Evolutionary conservation across 2,113 vertebrate species (phyloP).

Genomic region (Formicarius rufipectus): DNA sequence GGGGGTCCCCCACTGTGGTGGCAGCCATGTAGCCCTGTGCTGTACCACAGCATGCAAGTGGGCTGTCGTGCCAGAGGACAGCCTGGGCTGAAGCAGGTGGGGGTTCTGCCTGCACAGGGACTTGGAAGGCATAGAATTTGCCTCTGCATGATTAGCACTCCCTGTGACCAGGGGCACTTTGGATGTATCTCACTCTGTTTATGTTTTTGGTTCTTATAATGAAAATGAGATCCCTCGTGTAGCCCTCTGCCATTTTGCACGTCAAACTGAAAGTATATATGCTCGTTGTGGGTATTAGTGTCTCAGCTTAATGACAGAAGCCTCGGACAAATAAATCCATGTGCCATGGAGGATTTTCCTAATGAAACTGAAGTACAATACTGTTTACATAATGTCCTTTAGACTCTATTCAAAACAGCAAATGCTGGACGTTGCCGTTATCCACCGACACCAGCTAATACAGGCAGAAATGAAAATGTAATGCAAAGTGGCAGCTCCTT

Average conservation of each 20-base stretch:
- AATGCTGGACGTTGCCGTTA: not conserved
- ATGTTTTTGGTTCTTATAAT: slow-evolving; percentile 64
- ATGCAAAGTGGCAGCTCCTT: slow-evolving; percentile 37
- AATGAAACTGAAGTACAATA: slow-evolving; percentile 60
- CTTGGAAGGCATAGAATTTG: not conserved
- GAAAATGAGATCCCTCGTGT: slow-evolving; percentile 66
- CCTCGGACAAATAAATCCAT: slow-evolving; percentile 61
- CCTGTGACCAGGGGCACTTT: not conserved
- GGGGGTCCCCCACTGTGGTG: rapidly evolving
- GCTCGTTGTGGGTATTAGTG: slow-evolving; percentile 59
- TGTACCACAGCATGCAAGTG: rapidly evolving
- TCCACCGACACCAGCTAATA: slow-evolving; percentile 17
- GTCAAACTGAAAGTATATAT: slow-evolving; percentile 49
- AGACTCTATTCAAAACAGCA: slow-evolving; percentile 40
- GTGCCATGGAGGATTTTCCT: slow-evolving; percentile 64
- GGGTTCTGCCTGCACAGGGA: not conserved
- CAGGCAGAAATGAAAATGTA: slow-evolving; percentile 20
- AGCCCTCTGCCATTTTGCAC: slow-evolving; percentile 60
- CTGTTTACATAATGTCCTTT: slow-evolving; percentile 65
- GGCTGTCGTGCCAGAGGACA: not conserved
- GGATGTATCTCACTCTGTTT: slow-evolving; percentile 35
- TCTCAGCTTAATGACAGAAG: slow-evolving; percentile 59
- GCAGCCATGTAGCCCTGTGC: rapidly evolving
- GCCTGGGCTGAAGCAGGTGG: not conserved
- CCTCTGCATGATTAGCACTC: slow-evolving; percentile 28